Conservation (phyloP, 1,140 invertebrate genomes). For the Cotesia vestalis region DNA sequence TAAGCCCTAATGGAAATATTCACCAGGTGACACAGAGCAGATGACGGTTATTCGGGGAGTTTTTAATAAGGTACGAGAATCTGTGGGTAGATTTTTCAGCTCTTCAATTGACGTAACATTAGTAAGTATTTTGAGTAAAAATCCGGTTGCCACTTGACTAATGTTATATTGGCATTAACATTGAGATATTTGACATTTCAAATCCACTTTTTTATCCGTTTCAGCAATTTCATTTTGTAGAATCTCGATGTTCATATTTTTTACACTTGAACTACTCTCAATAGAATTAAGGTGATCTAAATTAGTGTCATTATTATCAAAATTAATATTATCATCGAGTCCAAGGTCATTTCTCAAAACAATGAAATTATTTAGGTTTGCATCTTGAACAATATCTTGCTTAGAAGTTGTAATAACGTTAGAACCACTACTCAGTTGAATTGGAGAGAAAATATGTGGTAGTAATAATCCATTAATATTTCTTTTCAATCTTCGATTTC, state of each 20-base stretch:
- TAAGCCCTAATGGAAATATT: slow-evolving; percentile 24
- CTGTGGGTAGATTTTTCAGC: slow-evolving; percentile 22
- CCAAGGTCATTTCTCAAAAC: not conserved
- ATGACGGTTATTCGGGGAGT: slow-evolving; percentile 27
- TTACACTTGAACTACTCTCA: not conserved
- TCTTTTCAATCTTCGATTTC: too few relatives aligned
- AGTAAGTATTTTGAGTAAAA: slow-evolving; percentile 17
- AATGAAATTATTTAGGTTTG: not conserved
- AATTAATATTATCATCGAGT: not conserved
- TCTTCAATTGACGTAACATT: slow-evolving; percentile 24
- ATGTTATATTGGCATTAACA: slow-evolving; percentile 24
- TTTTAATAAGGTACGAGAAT: slow-evolving; percentile 18
- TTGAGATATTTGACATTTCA: slow-evolving; percentile 19
- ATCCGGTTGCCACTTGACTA: slow-evolving; percentile 6
- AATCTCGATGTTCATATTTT: not conserved
- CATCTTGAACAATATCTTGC: not conserved
- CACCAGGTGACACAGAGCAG: not conserved
- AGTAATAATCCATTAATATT: too few relatives aligned
- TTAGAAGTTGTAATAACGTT: too few relatives aligned
- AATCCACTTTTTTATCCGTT: not conserved
- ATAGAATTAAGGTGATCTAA: not conserved
- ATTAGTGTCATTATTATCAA: not conserved
- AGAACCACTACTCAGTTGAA: too few relatives aligned
- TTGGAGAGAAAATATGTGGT: too few relatives aligned
- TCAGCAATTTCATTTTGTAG: slow-evolving; percentile 10